Percentiles rank a stretch among this genome's conserved stretches.
Evolutionary conservation across 2,113 vertebrate genomes (phyloP).

Genomic region (Dipodomys spectabilis): DNA sequence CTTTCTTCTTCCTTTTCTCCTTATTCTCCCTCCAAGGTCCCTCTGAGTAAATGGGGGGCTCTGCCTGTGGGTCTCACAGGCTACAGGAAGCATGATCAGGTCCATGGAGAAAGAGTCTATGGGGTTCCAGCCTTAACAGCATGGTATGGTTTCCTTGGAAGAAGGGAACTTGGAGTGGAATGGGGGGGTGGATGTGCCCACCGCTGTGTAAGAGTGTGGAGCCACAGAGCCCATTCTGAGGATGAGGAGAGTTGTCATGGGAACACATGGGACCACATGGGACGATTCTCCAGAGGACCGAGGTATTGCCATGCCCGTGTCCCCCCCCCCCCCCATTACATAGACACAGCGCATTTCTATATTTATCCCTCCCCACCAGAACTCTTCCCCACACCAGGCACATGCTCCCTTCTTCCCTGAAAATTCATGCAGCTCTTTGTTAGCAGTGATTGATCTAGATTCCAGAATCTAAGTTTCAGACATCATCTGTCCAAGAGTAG

Average conservation of each 20-base stretch:
- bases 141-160: neutral
- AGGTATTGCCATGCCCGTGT: neutral
- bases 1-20: neutral
- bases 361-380: too few relatives aligned
- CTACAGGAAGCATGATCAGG: neutral
- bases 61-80: neutral
- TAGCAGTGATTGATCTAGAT: neutral
- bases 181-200: neutral
- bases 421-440: neutral
- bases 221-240: neutral
- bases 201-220: neutral
- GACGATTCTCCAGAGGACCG: neutral
- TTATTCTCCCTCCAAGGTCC: neutral
- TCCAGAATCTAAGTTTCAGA: constrained; percentile 6
- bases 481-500: neutral
- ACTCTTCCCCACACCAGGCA: too few relatives aligned
- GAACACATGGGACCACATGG: too few relatives aligned
- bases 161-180: neutral
- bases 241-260: neutral
- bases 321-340: too few relatives aligned
- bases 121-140: neutral
- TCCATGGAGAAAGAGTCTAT: neutral
- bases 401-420: constrained; percentile 15
- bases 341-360: too few relatives aligned
- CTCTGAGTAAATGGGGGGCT: neutral